Conservation (phyloP, 2,797 vertebrate species). For the Acanthornis magna region DNA sequence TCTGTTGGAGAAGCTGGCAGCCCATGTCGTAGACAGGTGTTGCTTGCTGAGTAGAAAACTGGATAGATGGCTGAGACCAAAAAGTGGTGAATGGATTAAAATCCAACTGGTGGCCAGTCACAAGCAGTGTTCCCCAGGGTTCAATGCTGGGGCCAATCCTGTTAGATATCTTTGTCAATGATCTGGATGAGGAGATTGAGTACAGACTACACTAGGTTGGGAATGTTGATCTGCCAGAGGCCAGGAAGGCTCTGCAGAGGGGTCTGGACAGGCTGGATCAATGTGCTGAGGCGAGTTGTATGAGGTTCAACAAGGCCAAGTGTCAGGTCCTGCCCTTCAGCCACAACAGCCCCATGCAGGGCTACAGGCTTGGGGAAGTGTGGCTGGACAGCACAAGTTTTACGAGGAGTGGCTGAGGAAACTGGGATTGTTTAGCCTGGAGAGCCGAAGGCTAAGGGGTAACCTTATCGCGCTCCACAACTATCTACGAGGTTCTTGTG, state of each 20-base stretch:
- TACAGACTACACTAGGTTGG: background rate
- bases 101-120: background rate
- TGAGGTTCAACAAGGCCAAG: background rate
- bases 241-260: background rate
- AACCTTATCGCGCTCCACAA: rapidly evolving
- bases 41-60: background rate
- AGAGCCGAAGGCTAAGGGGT: background rate
- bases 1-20: background rate
- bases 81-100: background rate
- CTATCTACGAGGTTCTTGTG: background rate
- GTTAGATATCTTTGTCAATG: background rate
- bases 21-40: background rate
- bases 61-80: background rate
- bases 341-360: background rate
- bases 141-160: background rate
- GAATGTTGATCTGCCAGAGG: background rate
- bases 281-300: rapidly evolving
- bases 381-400: background rate
- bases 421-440: background rate
- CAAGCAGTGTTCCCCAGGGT: background rate
- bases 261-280: background rate
- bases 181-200: background rate
- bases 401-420: background rate
- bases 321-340: background rate
- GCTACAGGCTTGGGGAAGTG: background rate